phyloP scores from a whole-genome alignment of 2,797 vertebrate species.

The Melanotaenia nigrans region DNA sequence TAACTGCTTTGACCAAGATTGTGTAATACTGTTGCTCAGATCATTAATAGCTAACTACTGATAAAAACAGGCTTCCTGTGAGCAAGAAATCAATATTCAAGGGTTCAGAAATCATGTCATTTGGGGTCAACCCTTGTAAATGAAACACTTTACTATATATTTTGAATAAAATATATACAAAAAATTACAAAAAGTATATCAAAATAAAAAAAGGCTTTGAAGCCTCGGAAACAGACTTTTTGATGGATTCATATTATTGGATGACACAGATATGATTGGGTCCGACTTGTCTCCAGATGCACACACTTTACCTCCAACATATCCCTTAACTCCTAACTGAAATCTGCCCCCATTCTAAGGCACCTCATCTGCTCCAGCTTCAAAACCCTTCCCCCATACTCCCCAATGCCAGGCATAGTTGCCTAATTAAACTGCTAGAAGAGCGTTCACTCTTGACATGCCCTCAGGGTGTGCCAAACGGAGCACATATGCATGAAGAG shows the following conservation, averaged over 20 bases:
- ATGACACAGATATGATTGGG: conserved; percentile 30
- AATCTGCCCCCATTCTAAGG: conserved; percentile 37
- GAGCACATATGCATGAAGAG: conserved; percentile 38
- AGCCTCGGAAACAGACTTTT: conserved; percentile 34
- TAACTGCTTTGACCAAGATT: conserved; percentile 22
- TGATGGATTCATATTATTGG: conserved; percentile 30
- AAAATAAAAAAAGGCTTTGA: neutral
- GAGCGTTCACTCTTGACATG: conserved; percentile 66
- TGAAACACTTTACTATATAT: neutral
- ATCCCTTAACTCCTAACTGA: conserved; percentile 24
- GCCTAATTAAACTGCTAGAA: conserved; percentile 69
- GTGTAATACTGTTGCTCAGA: conserved; percentile 37
- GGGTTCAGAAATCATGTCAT: neutral
- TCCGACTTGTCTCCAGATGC: conserved; percentile 36
- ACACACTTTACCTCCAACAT: conserved; percentile 26
- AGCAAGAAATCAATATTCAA: conserved; percentile 30
- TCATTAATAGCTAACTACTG: conserved; percentile 32
- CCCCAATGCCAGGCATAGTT: conserved; percentile 54
- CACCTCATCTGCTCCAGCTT: conserved; percentile 43
- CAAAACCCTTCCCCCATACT: conserved; percentile 38
- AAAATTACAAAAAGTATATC: too few relatives aligned
- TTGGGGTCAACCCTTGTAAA: neutral
- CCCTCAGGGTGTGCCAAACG: conserved; percentile 68
- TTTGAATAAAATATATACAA: neutral
- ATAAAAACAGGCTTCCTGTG: conserved; percentile 22